Evolutionary conservation across 1,140 invertebrate species (phyloP).

Genomic region (Saccostrea echinata): DNA sequence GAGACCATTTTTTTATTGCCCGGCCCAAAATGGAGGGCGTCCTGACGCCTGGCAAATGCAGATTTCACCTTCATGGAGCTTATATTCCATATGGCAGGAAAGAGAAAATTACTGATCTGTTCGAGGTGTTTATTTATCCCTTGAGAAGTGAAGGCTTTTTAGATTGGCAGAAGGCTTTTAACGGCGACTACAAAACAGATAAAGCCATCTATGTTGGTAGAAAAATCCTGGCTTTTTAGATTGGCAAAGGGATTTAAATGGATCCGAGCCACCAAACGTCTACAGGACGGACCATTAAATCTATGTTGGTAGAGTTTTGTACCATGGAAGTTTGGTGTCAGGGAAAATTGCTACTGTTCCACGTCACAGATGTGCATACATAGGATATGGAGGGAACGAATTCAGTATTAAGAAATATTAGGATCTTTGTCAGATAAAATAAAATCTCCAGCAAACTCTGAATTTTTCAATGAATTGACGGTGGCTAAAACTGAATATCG

Average conservation of each 20-base stretch:
- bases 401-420: neutral
- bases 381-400: neutral
- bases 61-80: constrained; percentile 1
- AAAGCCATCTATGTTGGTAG: neutral
- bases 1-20: constrained; percentile 10
- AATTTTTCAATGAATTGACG: too few species aligned
- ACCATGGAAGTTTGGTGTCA: neutral
- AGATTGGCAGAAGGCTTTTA: neutral
- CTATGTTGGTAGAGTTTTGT: neutral
- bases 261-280: neutral
- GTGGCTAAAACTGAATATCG: too few species aligned
- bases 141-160: neutral
- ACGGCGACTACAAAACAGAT: neutral
- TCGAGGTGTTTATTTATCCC: neutral
- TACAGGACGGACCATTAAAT: neutral
- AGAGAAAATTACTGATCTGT: neutral
- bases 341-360: neutral
- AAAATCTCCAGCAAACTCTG: neutral
- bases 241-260: neutral
- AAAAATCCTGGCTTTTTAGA: neutral
- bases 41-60: constrained; percentile 5
- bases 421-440: neutral
- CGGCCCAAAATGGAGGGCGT: neutral
- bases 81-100: constrained; percentile 32
- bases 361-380: neutral